Percentiles rank a stretch among this genome's conserved stretches.
Conservation (phyloP, 1,140 invertebrate genomes). For the Listronotus oregonensis region DNA sequence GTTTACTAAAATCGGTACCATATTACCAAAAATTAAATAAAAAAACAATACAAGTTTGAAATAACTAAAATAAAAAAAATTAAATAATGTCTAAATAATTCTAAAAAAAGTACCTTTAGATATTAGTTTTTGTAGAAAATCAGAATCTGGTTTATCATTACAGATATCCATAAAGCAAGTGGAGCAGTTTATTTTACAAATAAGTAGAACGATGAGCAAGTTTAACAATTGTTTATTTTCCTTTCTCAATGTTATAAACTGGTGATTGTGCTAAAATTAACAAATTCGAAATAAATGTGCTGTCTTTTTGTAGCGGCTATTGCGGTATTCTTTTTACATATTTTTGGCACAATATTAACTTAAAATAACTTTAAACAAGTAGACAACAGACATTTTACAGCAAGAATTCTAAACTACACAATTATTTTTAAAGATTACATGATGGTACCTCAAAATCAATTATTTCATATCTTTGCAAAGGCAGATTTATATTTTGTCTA, state of each 20-base stretch:
- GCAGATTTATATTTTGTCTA: too few relatives aligned
- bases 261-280: conserved; percentile 34
- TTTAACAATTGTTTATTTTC: conserved; percentile 31
- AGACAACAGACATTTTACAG: conserved; percentile 41
- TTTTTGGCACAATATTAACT: conserved; percentile 37
- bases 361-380: conserved; percentile 14
- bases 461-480: conserved; percentile 12
- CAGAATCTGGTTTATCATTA: too few relatives aligned
- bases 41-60: too few relatives aligned
- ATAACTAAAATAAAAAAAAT: too few relatives aligned
- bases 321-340: conserved; percentile 13
- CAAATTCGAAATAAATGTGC: background rate
- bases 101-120: too few relatives aligned
- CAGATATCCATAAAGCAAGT: background rate
- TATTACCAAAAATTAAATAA: too few relatives aligned
- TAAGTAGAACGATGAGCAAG: conserved; percentile 49
- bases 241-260: conserved; percentile 28
- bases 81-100: too few relatives aligned
- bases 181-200: background rate
- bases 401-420: conserved; percentile 47
- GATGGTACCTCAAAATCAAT: conserved; percentile 28
- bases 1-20: too few relatives aligned
- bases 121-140: too few relatives aligned
- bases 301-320: background rate
- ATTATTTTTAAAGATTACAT: conserved; percentile 30